phyloP scores from a whole-genome alignment of 2,113 vertebrate genomes.

The Rynchops niger region DNA sequence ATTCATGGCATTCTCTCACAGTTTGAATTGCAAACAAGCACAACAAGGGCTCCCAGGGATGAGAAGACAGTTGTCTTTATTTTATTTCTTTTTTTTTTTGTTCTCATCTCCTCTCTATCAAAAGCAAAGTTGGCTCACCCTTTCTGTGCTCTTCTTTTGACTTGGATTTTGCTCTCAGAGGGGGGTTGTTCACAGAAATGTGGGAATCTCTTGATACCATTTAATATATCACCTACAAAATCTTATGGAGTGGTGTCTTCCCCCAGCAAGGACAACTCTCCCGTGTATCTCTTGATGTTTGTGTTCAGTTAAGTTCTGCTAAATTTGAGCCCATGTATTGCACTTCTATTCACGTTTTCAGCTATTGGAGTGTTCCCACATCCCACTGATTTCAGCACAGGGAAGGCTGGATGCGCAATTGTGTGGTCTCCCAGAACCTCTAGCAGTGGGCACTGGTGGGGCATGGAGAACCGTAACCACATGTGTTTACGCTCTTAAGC shows the following conservation, averaged over 20 bases:
- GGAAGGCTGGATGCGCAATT: accelerated
- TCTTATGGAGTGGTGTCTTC: neutral
- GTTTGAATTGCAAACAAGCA: neutral
- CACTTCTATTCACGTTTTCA: neutral
- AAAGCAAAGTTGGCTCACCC: neutral
- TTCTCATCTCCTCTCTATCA: accelerated
- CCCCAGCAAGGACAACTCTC: neutral
- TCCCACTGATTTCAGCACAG: neutral
- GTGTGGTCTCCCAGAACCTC: neutral
- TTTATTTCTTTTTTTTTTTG: neutral
- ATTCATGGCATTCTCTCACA: neutral
- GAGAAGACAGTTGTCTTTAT: neutral
- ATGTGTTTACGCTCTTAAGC: neutral
- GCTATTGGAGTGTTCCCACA: neutral
- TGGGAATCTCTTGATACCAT: neutral
- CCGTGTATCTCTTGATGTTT: too few relatives aligned
- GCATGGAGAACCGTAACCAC: neutral
- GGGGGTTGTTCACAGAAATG: neutral
- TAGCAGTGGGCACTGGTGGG: neutral
- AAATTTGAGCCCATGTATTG: neutral
- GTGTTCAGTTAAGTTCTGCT: neutral
- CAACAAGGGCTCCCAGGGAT: neutral
- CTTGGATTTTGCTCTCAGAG: neutral
- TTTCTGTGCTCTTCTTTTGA: neutral
- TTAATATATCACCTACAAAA: neutral